These are phyloP conservation scores for Protosalanx chinensis DNA, from an alignment of 2,797 vertebrate genomes.

Conservation along the genomic window DNA sequence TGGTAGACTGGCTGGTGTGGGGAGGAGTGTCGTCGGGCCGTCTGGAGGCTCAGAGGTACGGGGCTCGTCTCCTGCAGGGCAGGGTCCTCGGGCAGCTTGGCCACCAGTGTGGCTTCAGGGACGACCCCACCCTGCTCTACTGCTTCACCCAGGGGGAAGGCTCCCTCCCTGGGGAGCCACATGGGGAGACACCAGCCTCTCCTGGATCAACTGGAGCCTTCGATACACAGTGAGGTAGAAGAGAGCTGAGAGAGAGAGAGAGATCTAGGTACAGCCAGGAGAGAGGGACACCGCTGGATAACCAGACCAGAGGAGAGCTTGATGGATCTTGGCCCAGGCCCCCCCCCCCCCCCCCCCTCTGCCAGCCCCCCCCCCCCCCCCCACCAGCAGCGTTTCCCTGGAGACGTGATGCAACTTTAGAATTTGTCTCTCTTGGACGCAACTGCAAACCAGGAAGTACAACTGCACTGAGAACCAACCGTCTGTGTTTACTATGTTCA, in stretches of 20 bases:
- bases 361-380: neutral
- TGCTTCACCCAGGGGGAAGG: slow-evolving; percentile 65
- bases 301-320: too few species aligned
- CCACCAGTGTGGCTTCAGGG: slow-evolving; percentile 74
- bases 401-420: too few species aligned
- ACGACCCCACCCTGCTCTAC: slow-evolving; percentile 72
- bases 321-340: too few species aligned
- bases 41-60: slow-evolving; percentile 76
- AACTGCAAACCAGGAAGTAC: too few species aligned
- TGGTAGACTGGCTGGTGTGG: slow-evolving; percentile 84
- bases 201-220: too few species aligned
- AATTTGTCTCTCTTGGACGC: too few species aligned
- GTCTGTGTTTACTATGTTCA: neutral
- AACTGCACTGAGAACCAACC: too few species aligned
- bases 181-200: too few species aligned
- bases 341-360: neutral
- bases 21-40: slow-evolving; percentile 78
- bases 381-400: too few species aligned
- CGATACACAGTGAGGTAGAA: neutral
- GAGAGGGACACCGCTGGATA: neutral
- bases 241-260: neutral
- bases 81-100: slow-evolving; percentile 73
- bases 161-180: neutral
- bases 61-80: slow-evolving; percentile 74
- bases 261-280: neutral